These are phyloP conservation scores for Varecia variegata DNA, from an alignment of 2,797 vertebrate genomes.

Conservation along the genomic window DNA sequence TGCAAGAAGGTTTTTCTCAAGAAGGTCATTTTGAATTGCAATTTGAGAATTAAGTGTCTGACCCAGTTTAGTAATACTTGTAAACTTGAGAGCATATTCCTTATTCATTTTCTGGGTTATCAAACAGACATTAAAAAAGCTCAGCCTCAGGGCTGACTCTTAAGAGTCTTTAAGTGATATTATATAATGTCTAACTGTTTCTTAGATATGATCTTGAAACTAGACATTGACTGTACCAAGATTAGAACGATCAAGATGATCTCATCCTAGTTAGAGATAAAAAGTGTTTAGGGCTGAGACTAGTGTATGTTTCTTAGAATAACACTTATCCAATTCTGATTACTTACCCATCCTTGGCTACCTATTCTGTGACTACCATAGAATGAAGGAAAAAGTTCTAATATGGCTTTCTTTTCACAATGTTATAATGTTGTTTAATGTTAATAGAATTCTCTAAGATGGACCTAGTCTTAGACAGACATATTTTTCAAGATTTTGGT, in stretches of 20 bases:
- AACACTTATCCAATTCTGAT: neutral
- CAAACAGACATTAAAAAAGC: neutral
- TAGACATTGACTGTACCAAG: neutral
- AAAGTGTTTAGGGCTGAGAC: neutral
- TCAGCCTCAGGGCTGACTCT: neutral
- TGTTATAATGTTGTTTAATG: neutral
- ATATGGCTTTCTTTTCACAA: neutral
- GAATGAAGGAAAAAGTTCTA: neutral
- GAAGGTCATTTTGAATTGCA: constrained; percentile 24
- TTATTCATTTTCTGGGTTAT: constrained; percentile 23
- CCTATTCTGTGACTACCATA: neutral
- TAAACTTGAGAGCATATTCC: constrained; percentile 11
- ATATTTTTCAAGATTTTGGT: constrained; percentile 15
- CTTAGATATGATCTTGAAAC: neutral
- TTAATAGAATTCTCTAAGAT: neutral
- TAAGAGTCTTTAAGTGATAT: neutral
- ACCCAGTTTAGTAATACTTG: neutral
- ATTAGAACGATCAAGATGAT: constrained; percentile 1
- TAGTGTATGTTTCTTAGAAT: constrained; percentile 4
- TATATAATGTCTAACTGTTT: neutral
- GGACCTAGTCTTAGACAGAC: neutral
- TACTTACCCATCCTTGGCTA: neutral
- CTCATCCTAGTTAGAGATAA: neutral
- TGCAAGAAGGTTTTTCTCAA: neutral
- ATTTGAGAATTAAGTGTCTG: constrained; percentile 10